Percentiles rank a stretch among this genome's conserved stretches.
Conservation (phyloP, 2,113 vertebrate species). For the Oreocharis arfaki region DNA sequence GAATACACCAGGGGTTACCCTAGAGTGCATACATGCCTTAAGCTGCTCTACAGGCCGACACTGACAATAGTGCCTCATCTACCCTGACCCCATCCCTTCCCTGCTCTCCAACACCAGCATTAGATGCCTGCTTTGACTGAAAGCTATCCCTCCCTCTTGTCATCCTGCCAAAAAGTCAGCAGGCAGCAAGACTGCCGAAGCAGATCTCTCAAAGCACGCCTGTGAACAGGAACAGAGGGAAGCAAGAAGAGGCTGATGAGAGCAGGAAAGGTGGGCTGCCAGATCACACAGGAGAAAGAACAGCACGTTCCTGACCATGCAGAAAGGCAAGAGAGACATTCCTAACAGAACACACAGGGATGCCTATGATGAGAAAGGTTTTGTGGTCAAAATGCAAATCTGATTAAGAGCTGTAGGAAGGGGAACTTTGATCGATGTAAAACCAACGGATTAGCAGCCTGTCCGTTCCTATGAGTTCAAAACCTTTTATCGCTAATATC, state of each 20-base stretch:
- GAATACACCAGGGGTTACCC: neutral
- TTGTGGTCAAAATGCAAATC: neutral
- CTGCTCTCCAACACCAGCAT: neutral
- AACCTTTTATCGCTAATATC: neutral
- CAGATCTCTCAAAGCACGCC: fast-evolving
- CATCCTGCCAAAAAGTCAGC: neutral
- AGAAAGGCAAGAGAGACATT: neutral
- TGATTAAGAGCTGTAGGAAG: neutral
- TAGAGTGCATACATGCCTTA: neutral
- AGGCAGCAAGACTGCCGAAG: neutral
- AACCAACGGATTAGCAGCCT: neutral
- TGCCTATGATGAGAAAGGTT: neutral
- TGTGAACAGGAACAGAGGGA: neutral
- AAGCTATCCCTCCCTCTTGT: neutral
- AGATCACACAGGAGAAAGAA: neutral
- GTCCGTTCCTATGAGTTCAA: neutral
- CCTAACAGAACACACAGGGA: neutral
- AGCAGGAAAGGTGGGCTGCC: neutral
- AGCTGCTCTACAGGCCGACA: neutral
- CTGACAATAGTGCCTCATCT: neutral
- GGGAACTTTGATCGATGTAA: neutral
- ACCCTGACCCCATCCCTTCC: neutral
- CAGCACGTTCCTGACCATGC: neutral
- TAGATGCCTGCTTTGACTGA: neutral
- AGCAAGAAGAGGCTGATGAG: neutral